A percentile compares a stretch with the other conserved stretches of the same genome.
Evolutionary conservation across 1,140 invertebrate genomes (phyloP).

Genomic region (Telenomus remus): DNA sequence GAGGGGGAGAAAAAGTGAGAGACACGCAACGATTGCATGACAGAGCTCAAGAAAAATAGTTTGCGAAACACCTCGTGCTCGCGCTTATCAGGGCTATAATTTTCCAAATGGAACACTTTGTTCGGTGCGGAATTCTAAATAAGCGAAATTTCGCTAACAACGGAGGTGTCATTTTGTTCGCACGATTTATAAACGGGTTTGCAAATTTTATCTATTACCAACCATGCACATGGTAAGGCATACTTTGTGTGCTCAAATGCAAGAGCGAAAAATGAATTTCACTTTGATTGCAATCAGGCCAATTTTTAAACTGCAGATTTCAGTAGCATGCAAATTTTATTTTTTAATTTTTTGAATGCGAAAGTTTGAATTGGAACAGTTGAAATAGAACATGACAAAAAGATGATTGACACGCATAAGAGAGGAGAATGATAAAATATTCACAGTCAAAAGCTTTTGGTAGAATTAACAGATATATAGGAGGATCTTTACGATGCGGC

Average conservation of each 20-base stretch:
- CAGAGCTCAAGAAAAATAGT: slow-evolving; percentile 49
- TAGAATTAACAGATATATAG: no score
- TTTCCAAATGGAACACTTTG: slow-evolving; percentile 54
- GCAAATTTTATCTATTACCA: slow-evolving; percentile 23
- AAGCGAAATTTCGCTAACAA: slow-evolving; percentile 45
- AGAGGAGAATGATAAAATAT: no score
- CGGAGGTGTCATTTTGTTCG: slow-evolving; percentile 40
- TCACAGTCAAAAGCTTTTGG: no score
- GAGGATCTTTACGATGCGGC: no score
- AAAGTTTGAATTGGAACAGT: no score
- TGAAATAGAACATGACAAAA: no score
- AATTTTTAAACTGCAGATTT: no score
- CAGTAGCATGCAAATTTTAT: no score
- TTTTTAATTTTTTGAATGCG: no score
- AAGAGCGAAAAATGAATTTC: no score
- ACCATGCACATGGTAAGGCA: slow-evolving; percentile 5
- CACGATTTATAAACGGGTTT: slow-evolving; percentile 29
- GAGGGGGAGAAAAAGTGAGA: not conserved
- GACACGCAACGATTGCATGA: slow-evolving; percentile 55
- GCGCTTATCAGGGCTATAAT: slow-evolving; percentile 54
- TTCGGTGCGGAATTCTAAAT: slow-evolving; percentile 43
- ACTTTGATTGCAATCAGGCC: no score
- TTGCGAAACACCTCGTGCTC: slow-evolving; percentile 50
- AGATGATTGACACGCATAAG: no score
- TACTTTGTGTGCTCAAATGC: not conserved